phyloP scores from a whole-genome alignment of 1,140 invertebrate species.

The Zaprionus ornatus region DNA sequence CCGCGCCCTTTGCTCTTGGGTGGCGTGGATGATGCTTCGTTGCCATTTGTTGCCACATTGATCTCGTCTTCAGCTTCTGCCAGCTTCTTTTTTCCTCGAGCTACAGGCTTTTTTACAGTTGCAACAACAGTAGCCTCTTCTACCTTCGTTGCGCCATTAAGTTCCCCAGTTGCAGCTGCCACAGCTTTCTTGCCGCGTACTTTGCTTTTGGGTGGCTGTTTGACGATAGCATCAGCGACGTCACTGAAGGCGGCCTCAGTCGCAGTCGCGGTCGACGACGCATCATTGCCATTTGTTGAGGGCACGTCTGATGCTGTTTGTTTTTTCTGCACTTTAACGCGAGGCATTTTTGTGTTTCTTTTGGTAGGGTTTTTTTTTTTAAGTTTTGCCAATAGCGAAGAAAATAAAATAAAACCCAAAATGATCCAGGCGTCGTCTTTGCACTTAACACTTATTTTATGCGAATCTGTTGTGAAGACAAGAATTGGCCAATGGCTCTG shows the following conservation, averaged over 20 bases:
- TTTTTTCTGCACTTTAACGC: slow-evolving; percentile 54
- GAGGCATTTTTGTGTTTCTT: slow-evolving; percentile 48
- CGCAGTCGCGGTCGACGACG: slow-evolving; percentile 2
- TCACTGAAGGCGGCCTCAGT: slow-evolving; percentile 2
- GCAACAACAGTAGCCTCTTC: neutral
- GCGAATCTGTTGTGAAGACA: slow-evolving; percentile 26
- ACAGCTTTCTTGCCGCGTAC: slow-evolving; percentile 42
- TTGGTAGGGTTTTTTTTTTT: neutral
- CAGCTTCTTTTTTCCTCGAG: slow-evolving; percentile 9
- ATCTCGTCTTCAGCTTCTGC: slow-evolving; percentile 13
- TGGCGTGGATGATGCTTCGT: neutral
- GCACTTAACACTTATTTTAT: neutral
- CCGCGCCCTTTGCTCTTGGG: slow-evolving; percentile 25
- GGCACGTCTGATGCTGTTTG: slow-evolving; percentile 20
- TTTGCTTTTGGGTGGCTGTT: slow-evolving; percentile 44
- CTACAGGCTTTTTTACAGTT: neutral
- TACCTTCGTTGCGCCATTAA: neutral
- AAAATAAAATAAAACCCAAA: slow-evolving; percentile 15
- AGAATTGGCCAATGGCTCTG: slow-evolving; percentile 34
- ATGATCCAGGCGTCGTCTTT: neutral
- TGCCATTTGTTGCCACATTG: slow-evolving; percentile 19
- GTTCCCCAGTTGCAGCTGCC: slow-evolving; percentile 10
- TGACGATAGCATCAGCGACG: slow-evolving; percentile 3
- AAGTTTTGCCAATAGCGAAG: neutral
- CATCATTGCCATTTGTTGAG: slow-evolving; percentile 47